Evolutionary conservation across 2,113 vertebrate species (phyloP).

Genomic region (Macaca fascicularis): T2T-MFA8v1.1 NC_088376.1:33812001-33812500

Average conservation of each 20-base stretch:
- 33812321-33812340: not conserved
- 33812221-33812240: not conserved
- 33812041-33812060: not conserved
- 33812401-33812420: not conserved
- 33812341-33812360: not conserved
- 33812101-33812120: not conserved
- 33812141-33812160: not conserved
- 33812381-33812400: not conserved
- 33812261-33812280: not conserved
- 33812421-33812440: not conserved
- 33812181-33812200: not conserved
- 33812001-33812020: not conserved
- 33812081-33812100: not conserved
- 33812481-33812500: not conserved
- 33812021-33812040: not conserved
- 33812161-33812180: not conserved
- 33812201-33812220: not conserved
- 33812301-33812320: not conserved
- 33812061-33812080: not conserved
- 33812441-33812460: not conserved
- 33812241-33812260: not conserved
- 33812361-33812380: not conserved
- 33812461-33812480: not conserved
- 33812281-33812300: not conserved
- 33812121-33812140: not conserved